A percentile compares a stretch with the other conserved stretches of the same genome.
Conservation (phyloP, 2,888 invertebrate species). For the Andricus quercusramuli region DNA sequence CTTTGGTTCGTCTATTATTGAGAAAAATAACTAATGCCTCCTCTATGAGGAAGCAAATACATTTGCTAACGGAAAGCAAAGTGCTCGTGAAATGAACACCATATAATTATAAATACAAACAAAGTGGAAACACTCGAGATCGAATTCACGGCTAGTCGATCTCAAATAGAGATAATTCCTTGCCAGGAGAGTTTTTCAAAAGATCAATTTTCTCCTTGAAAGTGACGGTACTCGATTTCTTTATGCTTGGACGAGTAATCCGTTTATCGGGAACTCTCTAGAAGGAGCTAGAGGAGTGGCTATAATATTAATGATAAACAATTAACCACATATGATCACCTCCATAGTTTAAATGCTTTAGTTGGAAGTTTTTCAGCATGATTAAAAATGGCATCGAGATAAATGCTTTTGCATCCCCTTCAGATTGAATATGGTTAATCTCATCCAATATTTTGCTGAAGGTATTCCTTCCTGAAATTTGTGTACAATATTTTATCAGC, state of each 20-base stretch:
- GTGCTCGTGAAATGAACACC: no score
- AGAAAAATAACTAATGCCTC: no score
- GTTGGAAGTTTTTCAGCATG: neutral
- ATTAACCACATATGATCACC: constrained; percentile 21
- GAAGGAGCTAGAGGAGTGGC: constrained; percentile 1
- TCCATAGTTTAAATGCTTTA: neutral
- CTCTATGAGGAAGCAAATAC: no score
- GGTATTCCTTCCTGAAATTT: no score
- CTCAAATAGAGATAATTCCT: neutral
- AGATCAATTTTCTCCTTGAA: neutral
- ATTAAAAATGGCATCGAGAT: neutral
- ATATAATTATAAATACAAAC: no score
- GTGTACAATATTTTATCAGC: no score
- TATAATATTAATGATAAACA: constrained; percentile 34
- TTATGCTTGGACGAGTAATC: constrained; percentile 5
- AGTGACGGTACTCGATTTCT: constrained; percentile 3
- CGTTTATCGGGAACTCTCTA: constrained; percentile 21
- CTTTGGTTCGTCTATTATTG: no score
- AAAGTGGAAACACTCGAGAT: no score
- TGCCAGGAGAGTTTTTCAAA: neutral
- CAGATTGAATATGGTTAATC: no score
- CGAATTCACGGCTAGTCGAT: neutral
- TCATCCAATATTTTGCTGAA: no score
- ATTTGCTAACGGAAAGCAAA: no score
- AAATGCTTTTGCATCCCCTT: no score